Conservation (phyloP, 1,140 invertebrate genomes). For the Euwallacea fornicatus region DNA sequence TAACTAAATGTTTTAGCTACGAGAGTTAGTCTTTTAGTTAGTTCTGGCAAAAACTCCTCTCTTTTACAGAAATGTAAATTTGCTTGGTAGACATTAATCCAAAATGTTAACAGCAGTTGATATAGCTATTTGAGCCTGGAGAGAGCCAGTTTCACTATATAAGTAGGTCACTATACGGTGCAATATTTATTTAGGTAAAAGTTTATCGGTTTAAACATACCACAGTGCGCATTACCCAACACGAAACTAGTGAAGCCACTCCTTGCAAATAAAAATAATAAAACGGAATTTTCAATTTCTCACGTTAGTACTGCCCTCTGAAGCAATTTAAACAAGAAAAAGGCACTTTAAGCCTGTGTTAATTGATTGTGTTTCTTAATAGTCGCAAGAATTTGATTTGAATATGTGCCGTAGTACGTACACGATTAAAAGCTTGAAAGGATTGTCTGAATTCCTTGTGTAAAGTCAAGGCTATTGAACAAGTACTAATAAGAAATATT, state of each 20-base stretch:
- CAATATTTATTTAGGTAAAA: too few relatives aligned
- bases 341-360: background rate
- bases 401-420: background rate
- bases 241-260: background rate
- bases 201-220: too few relatives aligned
- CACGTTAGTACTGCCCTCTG: slow-evolving; percentile 3
- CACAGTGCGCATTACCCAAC: too few relatives aligned
- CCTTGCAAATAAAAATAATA: background rate
- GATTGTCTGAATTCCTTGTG: slow-evolving; percentile 26
- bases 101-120: too few relatives aligned
- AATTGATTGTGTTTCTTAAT: slow-evolving; percentile 4
- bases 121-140: too few relatives aligned
- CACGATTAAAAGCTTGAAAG: slow-evolving; percentile 17
- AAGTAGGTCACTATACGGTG: too few relatives aligned
- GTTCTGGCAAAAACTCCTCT: too few relatives aligned
- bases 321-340: slow-evolving; percentile 14
- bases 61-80: too few relatives aligned
- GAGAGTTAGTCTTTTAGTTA: too few relatives aligned
- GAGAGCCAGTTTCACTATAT: too few relatives aligned
- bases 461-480: slow-evolving; percentile 22
- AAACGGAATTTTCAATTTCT: slow-evolving; percentile 8
- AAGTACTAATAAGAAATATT: slow-evolving; percentile 16
- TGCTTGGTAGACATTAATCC: too few relatives aligned
- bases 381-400: slow-evolving; percentile 15
- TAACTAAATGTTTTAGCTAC: too few relatives aligned